Percentiles rank a stretch among this genome's conserved stretches.
Conservation (phyloP, 2,113 vertebrate genomes). For the Rhodinocichla rosea region DNA sequence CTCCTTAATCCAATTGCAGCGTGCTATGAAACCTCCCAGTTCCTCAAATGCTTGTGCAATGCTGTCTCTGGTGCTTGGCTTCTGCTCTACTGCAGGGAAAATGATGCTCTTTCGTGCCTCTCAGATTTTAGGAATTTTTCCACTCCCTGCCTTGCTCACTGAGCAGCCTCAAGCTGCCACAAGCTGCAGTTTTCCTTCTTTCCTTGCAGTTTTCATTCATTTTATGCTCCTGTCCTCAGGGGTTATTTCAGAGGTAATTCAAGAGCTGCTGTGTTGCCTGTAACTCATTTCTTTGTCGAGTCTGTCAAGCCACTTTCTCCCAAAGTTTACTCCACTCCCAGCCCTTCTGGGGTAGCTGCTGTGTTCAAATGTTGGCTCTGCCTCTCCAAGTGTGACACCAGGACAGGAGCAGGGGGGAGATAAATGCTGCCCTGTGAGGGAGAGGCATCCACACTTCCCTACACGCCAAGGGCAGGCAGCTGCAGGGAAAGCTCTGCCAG, state of each 20-base stretch:
- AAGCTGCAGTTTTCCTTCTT: background rate
- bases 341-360: background rate
- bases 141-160: background rate
- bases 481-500: background rate
- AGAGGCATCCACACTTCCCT: fast-evolving
- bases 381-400: background rate
- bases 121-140: background rate
- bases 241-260: background rate
- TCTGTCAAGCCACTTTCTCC: background rate
- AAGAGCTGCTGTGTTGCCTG: background rate
- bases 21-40: background rate
- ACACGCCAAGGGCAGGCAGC: background rate
- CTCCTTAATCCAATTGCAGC: background rate
- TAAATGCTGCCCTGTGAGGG: background rate
- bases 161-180: background rate
- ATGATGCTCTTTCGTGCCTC: background rate
- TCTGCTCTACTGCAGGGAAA: background rate
- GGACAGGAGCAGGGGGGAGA: background rate
- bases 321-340: background rate
- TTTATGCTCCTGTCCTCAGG: background rate
- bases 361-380: background rate
- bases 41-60: background rate
- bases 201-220: background rate
- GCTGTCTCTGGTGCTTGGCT: background rate
- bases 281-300: background rate